Base-by-base conservation (phyloP, 2,888 invertebrate genomes). In the Heteromyza rotundicornis region DNA sequence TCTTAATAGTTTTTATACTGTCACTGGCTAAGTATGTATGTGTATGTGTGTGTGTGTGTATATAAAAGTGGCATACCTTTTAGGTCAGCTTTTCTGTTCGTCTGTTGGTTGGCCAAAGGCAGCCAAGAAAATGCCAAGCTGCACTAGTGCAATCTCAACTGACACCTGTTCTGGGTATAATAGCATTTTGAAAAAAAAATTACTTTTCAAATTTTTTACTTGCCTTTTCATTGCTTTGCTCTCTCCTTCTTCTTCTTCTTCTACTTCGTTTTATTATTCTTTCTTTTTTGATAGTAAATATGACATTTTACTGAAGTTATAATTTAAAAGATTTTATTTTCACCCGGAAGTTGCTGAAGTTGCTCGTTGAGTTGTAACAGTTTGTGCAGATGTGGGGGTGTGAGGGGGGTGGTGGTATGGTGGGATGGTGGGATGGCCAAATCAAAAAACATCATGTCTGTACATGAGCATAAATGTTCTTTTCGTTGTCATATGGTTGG, bases 231-330 rank as follows among this genome's bases (percentile, higher is more conserved):
- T 3, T 12, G 40, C 20, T 40, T 40, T 10, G 8, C 47, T 17
- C 47, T 19, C 19, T 47, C 17, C 47, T 14, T 40, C n/a, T 40
- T 14, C 3, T 40, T 8, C 40, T 7, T 8, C 40, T 40, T 3
- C 47, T 19, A 5, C 47, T 47, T 17, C 47, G 5, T n/a, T 40
- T 40, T 40, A 40, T 32, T 3, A 3, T 40, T 7, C 40, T 40
- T 40, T 40, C 16, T 3, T 7, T 40, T 40, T 40, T 7, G 40
- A 7, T 7, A n/a, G n/a, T 47, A 5, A 14, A 47, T 40, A 14
- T 14, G 40, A 40, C 40, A 40, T 40, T 40, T 40, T 40, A n/a
- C n/a, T 40, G 40, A 40, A 40, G 40, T 40, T n/a, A 40, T 40
- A 40, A 40, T 40, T 40, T 40, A 47, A 47, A 47, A 47, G 40